phyloP scores from a whole-genome alignment of 2,888 invertebrate genomes.

The Drosophila emarginata region DNA sequence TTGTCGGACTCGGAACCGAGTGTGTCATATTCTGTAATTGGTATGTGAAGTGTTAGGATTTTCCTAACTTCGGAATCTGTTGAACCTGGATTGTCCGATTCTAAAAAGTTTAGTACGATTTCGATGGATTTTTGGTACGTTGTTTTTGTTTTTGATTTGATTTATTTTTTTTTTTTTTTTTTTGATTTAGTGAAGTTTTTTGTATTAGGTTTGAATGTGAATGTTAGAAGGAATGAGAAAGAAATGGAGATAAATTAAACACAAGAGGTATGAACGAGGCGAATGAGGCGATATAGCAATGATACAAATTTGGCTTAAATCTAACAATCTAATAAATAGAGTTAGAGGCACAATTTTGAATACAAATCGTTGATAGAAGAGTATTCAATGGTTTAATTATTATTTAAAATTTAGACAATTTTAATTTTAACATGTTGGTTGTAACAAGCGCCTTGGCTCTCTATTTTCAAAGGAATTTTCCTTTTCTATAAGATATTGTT shows the following conservation, averaged over 20 bases:
- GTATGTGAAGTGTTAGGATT: constrained; percentile 95
- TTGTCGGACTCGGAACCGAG: constrained; percentile 91
- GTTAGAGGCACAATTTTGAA: constrained; percentile 1
- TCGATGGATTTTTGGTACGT: constrained; percentile 78
- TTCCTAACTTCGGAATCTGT: constrained; percentile 97
- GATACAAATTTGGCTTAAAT: constrained; percentile 67
- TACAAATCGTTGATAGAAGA: constrained; percentile 14
- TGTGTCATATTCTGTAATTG: constrained; percentile 96
- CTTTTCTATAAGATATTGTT: too few relatives aligned
- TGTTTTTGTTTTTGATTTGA: constrained; percentile 60
- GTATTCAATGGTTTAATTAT: not conserved
- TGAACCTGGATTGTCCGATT: constrained; percentile 97
- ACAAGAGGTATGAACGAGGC: constrained; percentile 21
- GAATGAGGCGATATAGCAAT: constrained; percentile 39
- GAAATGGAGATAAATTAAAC: constrained; percentile 36
- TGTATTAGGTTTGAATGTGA: constrained; percentile 61
- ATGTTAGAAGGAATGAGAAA: constrained; percentile 55
- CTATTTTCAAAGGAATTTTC: too few relatives aligned
- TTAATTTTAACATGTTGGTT: too few relatives aligned
- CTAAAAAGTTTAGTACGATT: constrained; percentile 85
- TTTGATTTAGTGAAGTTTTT: constrained; percentile 44
- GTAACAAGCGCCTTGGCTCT: too few relatives aligned
- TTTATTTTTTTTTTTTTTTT: constrained; percentile 59
- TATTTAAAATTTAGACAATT: too few relatives aligned
- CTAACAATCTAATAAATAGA: constrained; percentile 38